Evolutionary conservation across 1,140 invertebrate species (phyloP), one percentile per base, ranked within the genome.

Genomic region (Pseudomyrmex cubaensis): DNA sequence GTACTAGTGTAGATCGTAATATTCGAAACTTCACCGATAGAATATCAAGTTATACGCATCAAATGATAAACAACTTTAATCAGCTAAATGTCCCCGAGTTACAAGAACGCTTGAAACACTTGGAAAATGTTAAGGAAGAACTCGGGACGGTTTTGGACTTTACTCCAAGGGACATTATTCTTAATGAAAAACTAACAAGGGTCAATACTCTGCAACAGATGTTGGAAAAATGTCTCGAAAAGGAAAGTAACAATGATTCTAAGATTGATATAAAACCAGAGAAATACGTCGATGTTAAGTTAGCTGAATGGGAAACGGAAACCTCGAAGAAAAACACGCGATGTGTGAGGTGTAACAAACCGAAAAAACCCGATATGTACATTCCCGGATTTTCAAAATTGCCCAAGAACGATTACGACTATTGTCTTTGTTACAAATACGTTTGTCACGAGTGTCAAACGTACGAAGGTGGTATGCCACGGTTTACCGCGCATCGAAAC

Each of bases 371-470:
- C 0, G 59, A 84, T 0, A 80, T 35, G 12, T 93, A 94, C 80
- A 64, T 93, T 35, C 83, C 90, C 2, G 93, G 93, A 54, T 87
- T 94, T 52, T 93, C 93, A 0, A 88, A 84, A 46, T 75, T 87
- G 4, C 1, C 88, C 0, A 74, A 22, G 7, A 75, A 90, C 13
- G 88, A 90, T 15, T 22, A 67, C 0, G 9, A 73, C 2, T 93
- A 91, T 72, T 94, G 93, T 67, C 75, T 87, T 2, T 94, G 93
- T 66, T 89, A 88, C 4, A 93, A 93, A 44, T 90, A 85, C 52
- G 84, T 93, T 66, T 94, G 93, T 70, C 84, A 91, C 22, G 85
- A 90, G 52, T 94, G 93, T 63, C 76, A 85, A 44, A 85, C 87
- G 1, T 92, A 89, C 17, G 92, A 94, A 62, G 93, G 90, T 5